Conservation (phyloP, 2,888 invertebrate genomes). For the Celastrina argiolus region DNA sequence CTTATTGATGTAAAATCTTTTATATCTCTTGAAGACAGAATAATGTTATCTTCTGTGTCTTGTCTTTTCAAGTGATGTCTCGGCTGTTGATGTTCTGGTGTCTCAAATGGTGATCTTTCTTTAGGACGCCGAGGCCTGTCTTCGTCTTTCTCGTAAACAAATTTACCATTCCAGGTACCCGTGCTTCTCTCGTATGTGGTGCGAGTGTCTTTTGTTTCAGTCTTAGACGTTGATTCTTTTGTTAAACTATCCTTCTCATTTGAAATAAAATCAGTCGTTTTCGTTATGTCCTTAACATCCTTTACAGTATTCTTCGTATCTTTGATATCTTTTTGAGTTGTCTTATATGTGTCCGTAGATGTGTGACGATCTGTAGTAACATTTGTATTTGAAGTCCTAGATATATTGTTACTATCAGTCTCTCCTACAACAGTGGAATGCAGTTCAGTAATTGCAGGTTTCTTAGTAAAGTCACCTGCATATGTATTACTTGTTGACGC, state of each 20-base stretch:
- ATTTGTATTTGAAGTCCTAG: slow-evolving; percentile 9
- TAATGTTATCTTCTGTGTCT: slow-evolving; percentile 71
- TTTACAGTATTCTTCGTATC: slow-evolving; percentile 46
- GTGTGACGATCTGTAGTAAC: slow-evolving; percentile 5
- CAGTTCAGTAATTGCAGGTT: slow-evolving; percentile 62
- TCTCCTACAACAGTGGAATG: slow-evolving; percentile 47
- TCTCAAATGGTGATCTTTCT: slow-evolving; percentile 66
- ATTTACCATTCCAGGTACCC: slow-evolving; percentile 78
- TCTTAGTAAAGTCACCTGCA: slow-evolving; percentile 65
- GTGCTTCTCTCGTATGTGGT: slow-evolving; percentile 69
- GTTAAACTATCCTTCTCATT: slow-evolving; percentile 68
- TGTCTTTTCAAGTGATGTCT: slow-evolving; percentile 67
- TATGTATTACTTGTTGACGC: slow-evolving; percentile 67
- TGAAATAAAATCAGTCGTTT: slow-evolving; percentile 60
- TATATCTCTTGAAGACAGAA: slow-evolving; percentile 67
- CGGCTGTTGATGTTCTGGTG: slow-evolving; percentile 60
- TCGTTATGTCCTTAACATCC: slow-evolving; percentile 50
- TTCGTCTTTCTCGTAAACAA: slow-evolving; percentile 70
- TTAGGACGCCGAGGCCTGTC: slow-evolving; percentile 64
- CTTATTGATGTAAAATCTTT: slow-evolving; percentile 72
- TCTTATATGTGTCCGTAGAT: slow-evolving; percentile 42
- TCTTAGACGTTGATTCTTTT: slow-evolving; percentile 58
- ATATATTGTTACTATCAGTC: slow-evolving; percentile 39
- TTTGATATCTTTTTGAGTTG: slow-evolving; percentile 39
- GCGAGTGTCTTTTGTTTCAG: slow-evolving; percentile 61